Evolutionary conservation across 2,797 vertebrate species (phyloP).

Genomic region (Strix occidentalis): DNA sequence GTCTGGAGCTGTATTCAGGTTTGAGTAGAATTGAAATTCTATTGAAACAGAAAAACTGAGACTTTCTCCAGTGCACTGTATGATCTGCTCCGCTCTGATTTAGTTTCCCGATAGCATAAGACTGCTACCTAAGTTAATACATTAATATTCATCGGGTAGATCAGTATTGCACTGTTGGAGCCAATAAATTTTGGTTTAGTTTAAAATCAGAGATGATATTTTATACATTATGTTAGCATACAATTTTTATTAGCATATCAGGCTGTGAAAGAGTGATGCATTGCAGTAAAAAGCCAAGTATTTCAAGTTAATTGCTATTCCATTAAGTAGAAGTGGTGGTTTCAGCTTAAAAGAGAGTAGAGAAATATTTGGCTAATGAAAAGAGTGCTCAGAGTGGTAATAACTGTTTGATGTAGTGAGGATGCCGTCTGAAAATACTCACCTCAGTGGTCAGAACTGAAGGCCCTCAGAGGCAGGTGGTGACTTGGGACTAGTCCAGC

Average conservation of each 20-base stretch:
- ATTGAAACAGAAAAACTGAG: background rate
- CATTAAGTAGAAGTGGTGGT: slow-evolving; percentile 57
- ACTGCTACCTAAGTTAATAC: background rate
- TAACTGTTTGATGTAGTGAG: slow-evolving; percentile 12
- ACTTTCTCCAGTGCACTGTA: background rate
- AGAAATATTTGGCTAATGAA: slow-evolving; percentile 61
- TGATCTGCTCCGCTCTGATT: background rate
- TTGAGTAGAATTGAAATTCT: background rate
- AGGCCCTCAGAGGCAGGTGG: background rate
- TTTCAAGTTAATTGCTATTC: slow-evolving; percentile 67
- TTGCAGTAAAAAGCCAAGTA: slow-evolving; percentile 48
- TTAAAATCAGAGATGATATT: slow-evolving; percentile 55
- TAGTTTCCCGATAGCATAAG: background rate
- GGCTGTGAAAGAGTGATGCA: slow-evolving; percentile 50
- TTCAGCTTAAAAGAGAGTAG: slow-evolving; percentile 17
- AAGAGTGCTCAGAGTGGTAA: slow-evolving; percentile 15
- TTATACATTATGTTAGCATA: slow-evolving; percentile 60
- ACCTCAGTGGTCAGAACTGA: background rate
- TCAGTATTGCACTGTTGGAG: background rate
- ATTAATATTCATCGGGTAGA: slow-evolving; percentile 39
- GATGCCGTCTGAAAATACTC: background rate
- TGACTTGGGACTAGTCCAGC: background rate
- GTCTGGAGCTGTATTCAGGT: background rate
- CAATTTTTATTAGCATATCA: slow-evolving; percentile 60
- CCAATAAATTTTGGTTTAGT: slow-evolving; percentile 49